Conservation (phyloP, 2,797 vertebrate species). For the Glyptemys insculpta region DNA sequence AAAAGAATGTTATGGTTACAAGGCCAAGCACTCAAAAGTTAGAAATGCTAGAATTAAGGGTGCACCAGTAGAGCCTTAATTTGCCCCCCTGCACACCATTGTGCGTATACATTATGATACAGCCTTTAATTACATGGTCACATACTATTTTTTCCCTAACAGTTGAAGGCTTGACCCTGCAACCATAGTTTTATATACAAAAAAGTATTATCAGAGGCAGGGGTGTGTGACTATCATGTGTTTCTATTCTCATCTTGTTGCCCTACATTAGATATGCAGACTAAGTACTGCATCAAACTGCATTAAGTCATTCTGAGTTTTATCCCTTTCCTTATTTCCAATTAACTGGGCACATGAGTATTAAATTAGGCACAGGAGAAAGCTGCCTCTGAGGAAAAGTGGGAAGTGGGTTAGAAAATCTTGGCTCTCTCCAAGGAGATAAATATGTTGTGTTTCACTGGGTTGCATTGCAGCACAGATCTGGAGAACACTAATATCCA, state of each 20-base stretch:
- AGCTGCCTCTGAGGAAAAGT: slow-evolving; percentile 11
- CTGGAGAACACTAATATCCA: not conserved
- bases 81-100: not conserved
- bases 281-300: too few relatives aligned
- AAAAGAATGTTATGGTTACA: not conserved
- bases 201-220: not conserved
- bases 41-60: not conserved
- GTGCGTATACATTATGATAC: accelerated
- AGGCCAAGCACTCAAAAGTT: slow-evolving; percentile 3
- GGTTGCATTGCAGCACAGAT: not conserved
- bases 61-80: not conserved
- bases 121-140: not conserved
- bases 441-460: slow-evolving; percentile 28
- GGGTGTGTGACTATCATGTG: not conserved
- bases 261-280: too few relatives aligned
- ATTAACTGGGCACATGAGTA: not conserved
- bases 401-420: slow-evolving; percentile 10
- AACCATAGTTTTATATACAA: too few relatives aligned
- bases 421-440: not conserved
- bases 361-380: not conserved
- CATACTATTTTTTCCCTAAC: not conserved
- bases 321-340: slow-evolving; percentile 2
- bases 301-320: not conserved
- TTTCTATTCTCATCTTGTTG: too few relatives aligned
- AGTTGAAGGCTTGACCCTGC: not conserved